Conservation (phyloP, 2,888 invertebrate species). For the Caenorhabditis imperialis region DNA sequence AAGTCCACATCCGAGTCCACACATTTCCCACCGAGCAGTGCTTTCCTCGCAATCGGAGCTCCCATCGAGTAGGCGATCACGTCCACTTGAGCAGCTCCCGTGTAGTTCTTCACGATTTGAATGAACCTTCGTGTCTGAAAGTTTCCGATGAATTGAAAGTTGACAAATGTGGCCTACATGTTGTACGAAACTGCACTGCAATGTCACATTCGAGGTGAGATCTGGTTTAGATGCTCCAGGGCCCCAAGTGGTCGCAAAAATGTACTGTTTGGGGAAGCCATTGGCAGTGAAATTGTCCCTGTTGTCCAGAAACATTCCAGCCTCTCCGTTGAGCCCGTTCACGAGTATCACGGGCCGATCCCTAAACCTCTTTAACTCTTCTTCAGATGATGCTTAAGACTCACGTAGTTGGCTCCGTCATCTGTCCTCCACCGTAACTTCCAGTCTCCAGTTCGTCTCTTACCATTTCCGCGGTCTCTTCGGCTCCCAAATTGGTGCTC, state of each 20-base stretch:
- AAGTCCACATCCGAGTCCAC: too few species aligned
- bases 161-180: too few species aligned
- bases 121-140: slow-evolving; percentile 65
- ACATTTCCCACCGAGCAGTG: slow-evolving; percentile 69
- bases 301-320: neutral
- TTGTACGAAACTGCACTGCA: too few species aligned
- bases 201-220: neutral
- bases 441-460: slow-evolving; percentile 9
- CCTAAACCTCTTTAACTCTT: neutral
- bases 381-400: neutral
- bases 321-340: slow-evolving; percentile 13
- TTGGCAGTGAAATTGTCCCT: neutral
- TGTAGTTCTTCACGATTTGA: slow-evolving; percentile 68
- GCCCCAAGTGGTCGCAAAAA: slow-evolving; percentile 18
- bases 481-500: neutral
- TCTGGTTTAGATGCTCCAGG: neutral
- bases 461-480: neutral
- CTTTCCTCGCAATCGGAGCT: slow-evolving; percentile 65
- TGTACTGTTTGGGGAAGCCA: neutral
- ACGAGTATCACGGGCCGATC: slow-evolving; percentile 8
- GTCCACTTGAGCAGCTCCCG: slow-evolving; percentile 58
- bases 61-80: slow-evolving; percentile 73
- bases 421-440: slow-evolving; percentile 11
- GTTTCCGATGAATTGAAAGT: too few species aligned
- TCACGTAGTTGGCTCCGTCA: neutral